Evolutionary conservation across 2,888 invertebrate species (phyloP).

Genomic region (Herminia tarsipennalis): DNA sequence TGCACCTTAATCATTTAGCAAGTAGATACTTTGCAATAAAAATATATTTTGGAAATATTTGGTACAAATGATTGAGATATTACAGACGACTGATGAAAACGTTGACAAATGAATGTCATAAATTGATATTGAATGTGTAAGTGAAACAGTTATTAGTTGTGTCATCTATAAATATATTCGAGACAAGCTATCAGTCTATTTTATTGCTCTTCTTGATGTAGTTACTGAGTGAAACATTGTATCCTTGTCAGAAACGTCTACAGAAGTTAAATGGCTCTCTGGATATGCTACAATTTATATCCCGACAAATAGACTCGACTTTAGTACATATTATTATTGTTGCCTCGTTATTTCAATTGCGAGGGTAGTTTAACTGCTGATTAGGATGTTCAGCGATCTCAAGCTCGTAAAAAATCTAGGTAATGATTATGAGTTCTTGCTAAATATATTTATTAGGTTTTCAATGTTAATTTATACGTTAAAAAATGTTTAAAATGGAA

Average conservation of each 20-base stretch:
- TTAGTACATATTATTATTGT: no score
- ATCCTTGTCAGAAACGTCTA: conserved; percentile 22
- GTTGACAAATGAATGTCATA: conserved; percentile 28
- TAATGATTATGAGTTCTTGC: no score
- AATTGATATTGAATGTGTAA: conserved; percentile 42
- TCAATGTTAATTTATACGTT: no score
- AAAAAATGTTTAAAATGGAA: no score
- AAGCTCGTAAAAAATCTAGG: no score
- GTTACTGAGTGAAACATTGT: conserved; percentile 31
- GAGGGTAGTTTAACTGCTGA: no score
- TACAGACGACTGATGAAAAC: conserved; percentile 14
- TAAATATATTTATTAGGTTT: no score
- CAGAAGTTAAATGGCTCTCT: conserved; percentile 26
- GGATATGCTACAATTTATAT: conserved; percentile 25
- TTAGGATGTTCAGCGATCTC: no score
- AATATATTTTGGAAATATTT: conserved; percentile 3
- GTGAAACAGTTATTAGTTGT: conserved; percentile 23
- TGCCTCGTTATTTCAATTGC: no score
- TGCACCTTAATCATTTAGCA: conserved; percentile 1
- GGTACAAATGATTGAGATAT: conserved; percentile 10
- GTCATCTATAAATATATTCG: conserved; percentile 27
- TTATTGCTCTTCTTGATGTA: conserved; percentile 32
- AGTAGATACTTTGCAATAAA: neutral
- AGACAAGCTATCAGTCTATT: conserved; percentile 32
- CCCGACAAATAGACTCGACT: conserved; percentile 20